Evolutionary conservation across 2,797 vertebrate species (phyloP).

Genomic region (Bradypodion ventrale): DNA sequence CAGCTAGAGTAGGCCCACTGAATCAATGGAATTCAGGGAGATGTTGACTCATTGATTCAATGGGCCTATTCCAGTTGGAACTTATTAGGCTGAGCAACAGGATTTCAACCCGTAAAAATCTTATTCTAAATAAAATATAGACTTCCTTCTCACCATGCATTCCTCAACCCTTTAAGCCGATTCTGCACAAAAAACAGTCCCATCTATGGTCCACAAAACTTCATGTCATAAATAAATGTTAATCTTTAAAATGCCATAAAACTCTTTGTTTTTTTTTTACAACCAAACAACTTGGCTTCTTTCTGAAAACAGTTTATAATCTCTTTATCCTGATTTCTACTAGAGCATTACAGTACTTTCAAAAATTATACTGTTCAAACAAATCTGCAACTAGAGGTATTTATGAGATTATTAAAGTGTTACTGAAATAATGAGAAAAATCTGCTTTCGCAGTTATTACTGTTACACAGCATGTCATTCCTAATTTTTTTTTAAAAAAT

Average conservation of each 20-base stretch:
- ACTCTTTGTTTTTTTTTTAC: neutral
- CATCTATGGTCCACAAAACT: slow-evolving; percentile 6
- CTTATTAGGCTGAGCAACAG: neutral
- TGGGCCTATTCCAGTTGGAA: too few relatives aligned
- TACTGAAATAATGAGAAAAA: neutral
- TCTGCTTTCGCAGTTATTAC: neutral
- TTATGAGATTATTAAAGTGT: neutral
- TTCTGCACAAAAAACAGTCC: slow-evolving; percentile 42
- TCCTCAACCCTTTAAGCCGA: slow-evolving; percentile 17
- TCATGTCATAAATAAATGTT: neutral
- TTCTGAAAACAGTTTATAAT: neutral
- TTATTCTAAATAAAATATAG: neutral
- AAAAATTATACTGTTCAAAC: slow-evolving; percentile 37
- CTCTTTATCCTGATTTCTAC: neutral
- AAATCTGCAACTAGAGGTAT: neutral
- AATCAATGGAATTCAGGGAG: too few relatives aligned
- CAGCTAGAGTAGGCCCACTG: too few relatives aligned
- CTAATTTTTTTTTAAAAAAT: neutral
- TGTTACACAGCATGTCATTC: neutral
- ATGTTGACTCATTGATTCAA: too few relatives aligned
- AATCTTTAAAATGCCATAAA: neutral
- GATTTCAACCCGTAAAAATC: neutral
- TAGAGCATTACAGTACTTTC: slow-evolving; percentile 32
- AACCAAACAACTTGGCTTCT: neutral
- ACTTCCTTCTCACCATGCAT: neutral